Conservation (phyloP, 2,113 vertebrate genomes). For the Rhinopomastus cyanomelas region DNA sequence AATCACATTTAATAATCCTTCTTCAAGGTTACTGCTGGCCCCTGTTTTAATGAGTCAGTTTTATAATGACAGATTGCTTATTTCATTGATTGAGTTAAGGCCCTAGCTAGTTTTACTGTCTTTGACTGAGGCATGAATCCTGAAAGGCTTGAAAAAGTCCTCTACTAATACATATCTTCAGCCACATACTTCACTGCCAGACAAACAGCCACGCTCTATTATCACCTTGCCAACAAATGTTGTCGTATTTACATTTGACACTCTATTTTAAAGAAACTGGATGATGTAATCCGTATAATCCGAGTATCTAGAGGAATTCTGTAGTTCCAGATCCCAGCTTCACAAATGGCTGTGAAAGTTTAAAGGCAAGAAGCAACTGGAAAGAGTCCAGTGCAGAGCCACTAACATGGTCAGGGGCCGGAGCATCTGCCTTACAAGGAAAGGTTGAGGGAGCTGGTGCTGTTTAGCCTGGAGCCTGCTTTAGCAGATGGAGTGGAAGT, state of each 20-base stretch:
- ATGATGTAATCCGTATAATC: not conserved
- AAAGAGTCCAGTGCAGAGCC: too few relatives aligned
- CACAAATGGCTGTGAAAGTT: not conserved
- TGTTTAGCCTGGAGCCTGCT: too few relatives aligned
- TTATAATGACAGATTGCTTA: not conserved
- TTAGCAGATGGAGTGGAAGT: too few relatives aligned
- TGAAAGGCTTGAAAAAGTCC: not conserved
- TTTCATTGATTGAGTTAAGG: not conserved
- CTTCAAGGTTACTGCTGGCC: not conserved
- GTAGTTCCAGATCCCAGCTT: not conserved
- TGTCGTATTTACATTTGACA: not conserved
- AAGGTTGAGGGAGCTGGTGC: too few relatives aligned
- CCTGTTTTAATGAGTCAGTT: not conserved
- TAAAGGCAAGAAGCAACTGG: too few relatives aligned
- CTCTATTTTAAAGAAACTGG: not conserved
- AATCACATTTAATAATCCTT: not conserved
- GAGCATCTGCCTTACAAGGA: too few relatives aligned
- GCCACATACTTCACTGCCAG: not conserved
- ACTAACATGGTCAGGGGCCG: too few relatives aligned
- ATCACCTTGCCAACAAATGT: not conserved
- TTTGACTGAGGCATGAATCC: not conserved
- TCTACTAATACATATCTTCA: not conserved
- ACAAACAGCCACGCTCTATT: not conserved
- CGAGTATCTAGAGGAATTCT: not conserved
- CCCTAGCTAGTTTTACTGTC: not conserved